Percentiles rank a stretch among this genome's conserved stretches.
These are phyloP conservation scores for Delia radicum DNA, from an alignment of 1,140 invertebrate species.

Conservation along the genomic window DNA sequence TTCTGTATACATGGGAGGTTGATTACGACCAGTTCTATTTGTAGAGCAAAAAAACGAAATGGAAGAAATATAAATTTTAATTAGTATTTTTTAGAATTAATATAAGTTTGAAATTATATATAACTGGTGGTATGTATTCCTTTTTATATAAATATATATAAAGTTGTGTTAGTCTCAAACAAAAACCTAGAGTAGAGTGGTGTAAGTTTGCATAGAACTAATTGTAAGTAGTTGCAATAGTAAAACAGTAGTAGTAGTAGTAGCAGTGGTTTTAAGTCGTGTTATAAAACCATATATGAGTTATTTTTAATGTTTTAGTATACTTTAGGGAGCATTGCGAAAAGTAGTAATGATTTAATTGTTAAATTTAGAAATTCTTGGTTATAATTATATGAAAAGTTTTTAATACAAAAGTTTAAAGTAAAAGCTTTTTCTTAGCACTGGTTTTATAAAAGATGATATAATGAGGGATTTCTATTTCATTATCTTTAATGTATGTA, in stretches of 20 bases:
- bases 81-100: background rate
- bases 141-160: background rate
- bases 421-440: no score
- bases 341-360: background rate
- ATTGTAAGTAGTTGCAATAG: background rate
- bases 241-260: background rate
- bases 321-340: background rate
- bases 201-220: background rate
- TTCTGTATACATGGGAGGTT: slow-evolving; percentile 68
- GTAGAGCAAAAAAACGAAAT: slow-evolving; percentile 16
- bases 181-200: background rate
- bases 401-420: no score
- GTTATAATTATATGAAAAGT: no score
- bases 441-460: no score
- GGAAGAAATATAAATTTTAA: slow-evolving; percentile 9
- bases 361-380: no score
- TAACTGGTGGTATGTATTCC: background rate
- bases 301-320: background rate
- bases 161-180: background rate
- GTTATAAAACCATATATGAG: background rate
- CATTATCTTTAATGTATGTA: no score
- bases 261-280: background rate
- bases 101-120: no score
- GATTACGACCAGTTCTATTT: slow-evolving; percentile 50
- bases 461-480: no score